Percentiles rank a stretch among this genome's conserved stretches.
Conservation (phyloP, 2,888 invertebrate species). For the Parelbella ahira region DNA sequence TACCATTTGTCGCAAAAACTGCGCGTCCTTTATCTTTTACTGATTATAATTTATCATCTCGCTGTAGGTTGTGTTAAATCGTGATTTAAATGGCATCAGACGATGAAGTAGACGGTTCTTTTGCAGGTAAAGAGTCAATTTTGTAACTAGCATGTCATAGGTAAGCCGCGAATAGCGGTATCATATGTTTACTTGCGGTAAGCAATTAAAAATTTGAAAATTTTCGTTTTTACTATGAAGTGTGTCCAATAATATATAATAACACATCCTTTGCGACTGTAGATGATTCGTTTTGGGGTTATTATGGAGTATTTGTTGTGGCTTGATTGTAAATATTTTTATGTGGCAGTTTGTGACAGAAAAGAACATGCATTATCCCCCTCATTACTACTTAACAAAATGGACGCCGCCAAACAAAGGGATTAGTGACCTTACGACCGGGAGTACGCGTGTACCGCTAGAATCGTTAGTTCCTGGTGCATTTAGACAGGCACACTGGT, state of each 20-base stretch:
- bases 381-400: constrained; percentile 87
- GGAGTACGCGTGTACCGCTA: constrained; percentile 56
- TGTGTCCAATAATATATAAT: constrained; percentile 33
- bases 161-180: constrained; percentile 81
- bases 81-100: constrained; percentile 89
- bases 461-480: constrained; percentile 45
- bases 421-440: constrained; percentile 83
- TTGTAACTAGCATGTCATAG: constrained; percentile 77
- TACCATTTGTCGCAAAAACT: constrained; percentile 81
- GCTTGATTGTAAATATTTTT: constrained; percentile 76
- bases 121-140: constrained; percentile 87
- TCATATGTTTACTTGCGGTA: constrained; percentile 81
- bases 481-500: constrained; percentile 47
- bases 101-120: constrained; percentile 92
- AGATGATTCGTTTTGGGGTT: constrained; percentile 38
- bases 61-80: constrained; percentile 59
- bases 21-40: constrained; percentile 78
- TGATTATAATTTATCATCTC: constrained; percentile 63
- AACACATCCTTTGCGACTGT: constrained; percentile 34
- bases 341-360: constrained; percentile 80
- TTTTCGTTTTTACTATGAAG: constrained; percentile 44
- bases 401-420: constrained; percentile 89
- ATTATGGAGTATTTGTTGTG: constrained; percentile 59
- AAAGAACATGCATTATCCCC: constrained; percentile 84
- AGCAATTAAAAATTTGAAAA: constrained; percentile 77